Conservation (phyloP, 2,113 vertebrate genomes). For the Vanacampus margaritifer region DNA sequence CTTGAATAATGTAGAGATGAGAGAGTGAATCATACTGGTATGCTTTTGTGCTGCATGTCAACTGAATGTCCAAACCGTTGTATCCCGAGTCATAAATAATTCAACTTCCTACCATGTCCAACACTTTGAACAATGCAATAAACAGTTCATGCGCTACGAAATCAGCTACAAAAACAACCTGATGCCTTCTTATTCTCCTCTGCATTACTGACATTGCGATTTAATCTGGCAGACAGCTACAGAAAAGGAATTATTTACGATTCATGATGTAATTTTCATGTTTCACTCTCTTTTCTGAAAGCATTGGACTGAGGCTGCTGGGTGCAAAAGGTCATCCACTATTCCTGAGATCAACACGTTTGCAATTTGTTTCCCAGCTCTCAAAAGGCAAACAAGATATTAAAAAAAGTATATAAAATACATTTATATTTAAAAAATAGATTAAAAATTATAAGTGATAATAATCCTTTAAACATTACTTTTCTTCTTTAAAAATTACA, state of each 20-base stretch:
- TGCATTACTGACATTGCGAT: not conserved
- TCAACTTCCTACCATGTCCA: not conserved
- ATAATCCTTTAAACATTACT: too few relatives aligned
- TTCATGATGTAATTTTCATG: not conserved
- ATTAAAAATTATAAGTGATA: too few relatives aligned
- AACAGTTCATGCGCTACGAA: not conserved
- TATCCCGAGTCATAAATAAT: constrained; percentile 1
- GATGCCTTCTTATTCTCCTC: constrained; percentile 5
- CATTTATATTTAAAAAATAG: too few relatives aligned
- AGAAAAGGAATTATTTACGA: not conserved
- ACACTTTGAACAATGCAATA: constrained; percentile 6
- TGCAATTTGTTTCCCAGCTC: constrained; percentile 23
- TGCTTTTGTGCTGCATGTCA: not conserved
- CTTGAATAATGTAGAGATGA: constrained; percentile 2
- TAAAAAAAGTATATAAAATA: too few relatives aligned
- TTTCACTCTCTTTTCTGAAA: too few relatives aligned
- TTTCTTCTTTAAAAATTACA: too few relatives aligned
- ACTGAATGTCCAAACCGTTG: not conserved
- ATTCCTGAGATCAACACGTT: constrained; percentile 14
- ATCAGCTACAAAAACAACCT: not conserved
- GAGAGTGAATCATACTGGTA: not conserved
- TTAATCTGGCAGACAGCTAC: not conserved
- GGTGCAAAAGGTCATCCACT: constrained; percentile 18
- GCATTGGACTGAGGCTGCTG: not conserved
- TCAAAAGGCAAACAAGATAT: constrained; percentile 6